Evolutionary conservation across 1,140 invertebrate genomes (phyloP), one percentile per base, ranked within the genome.

Genomic region (Musca vetustissima): DNA sequence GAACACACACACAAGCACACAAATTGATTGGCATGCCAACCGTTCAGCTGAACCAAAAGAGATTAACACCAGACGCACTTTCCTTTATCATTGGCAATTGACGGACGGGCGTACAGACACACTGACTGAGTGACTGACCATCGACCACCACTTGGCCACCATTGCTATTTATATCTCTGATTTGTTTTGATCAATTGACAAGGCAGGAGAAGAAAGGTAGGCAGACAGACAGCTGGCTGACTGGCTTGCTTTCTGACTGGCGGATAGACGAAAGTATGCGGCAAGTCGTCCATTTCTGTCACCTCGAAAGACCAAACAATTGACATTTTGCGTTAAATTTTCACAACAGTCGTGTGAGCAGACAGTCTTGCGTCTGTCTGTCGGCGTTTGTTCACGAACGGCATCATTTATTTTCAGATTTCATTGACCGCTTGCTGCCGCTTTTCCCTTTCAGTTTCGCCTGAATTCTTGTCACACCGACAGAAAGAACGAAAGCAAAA

Each of bases 311-410:
- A 7, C 4, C 11, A 43, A 43, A 61, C 57, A 61, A 61, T 61
- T 61, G 57, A 61, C 57, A 61, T 61, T 61, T 61, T 61, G 57
- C 57, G 57, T 61, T 61, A 61, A 61, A 61, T 61, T 61, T 61
- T 61, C 57, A 61, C n/a, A 36, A 43, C 36, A 43, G 36, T 43
- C 36, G 36, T 43, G 36, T 43, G 36, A 43, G 36, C 36, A 7
- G 36, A 13, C 36, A 43, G 36, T 8, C 11, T 8, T 7, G 1
- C 36, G 11, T 11, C 36, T 43, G 36, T 43, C 36, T 43, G 36
- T 13, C 36, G 6, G 36, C 28, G 36, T 61, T 28, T 61, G 57
- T 61, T 15, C 36, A 43, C 36, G 36, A 11, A 43, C 36, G 36
- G 17, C 15, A 61, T 61, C 57, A 36, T 61, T 61, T 61, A 61